These are phyloP conservation scores for Brenthis daphne DNA, from an alignment of 2,888 invertebrate genomes.

Conservation along the genomic window DNA sequence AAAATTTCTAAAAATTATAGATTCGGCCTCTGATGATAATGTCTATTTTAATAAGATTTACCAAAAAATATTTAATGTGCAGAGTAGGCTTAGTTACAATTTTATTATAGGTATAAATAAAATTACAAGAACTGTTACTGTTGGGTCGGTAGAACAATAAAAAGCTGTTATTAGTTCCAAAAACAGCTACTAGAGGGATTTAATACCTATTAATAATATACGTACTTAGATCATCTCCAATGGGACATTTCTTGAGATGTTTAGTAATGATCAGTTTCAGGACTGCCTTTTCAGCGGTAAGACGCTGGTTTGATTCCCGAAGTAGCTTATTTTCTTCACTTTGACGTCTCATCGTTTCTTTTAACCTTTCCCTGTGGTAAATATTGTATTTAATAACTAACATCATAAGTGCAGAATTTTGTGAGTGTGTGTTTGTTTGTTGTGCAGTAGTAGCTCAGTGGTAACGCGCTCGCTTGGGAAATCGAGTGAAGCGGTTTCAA, in stretches of 20 bases:
- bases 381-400: conserved; percentile 1
- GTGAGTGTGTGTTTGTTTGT: neutral
- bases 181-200: neutral
- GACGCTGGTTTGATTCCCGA: conserved; percentile 53
- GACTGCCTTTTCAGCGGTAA: conserved; percentile 56
- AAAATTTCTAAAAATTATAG: too few relatives aligned
- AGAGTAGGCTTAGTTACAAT: too few relatives aligned
- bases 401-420: neutral
- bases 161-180: too few relatives aligned
- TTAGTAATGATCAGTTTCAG: conserved; percentile 56
- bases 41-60: too few relatives aligned
- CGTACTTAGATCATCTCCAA: conserved; percentile 61
- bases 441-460: too few relatives aligned
- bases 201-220: conserved; percentile 20
- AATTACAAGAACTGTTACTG: too few relatives aligned
- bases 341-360: conserved; percentile 55
- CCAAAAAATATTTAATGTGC: too few relatives aligned
- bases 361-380: conserved; percentile 61
- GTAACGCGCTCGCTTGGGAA: too few relatives aligned
- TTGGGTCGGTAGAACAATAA: neutral
- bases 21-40: too few relatives aligned
- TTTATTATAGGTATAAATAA: too few relatives aligned
- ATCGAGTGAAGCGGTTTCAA: too few relatives aligned
- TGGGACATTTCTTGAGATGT: conserved; percentile 61
- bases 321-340: conserved; percentile 56